These are phyloP conservation scores for Drosophila affinis DNA, from an alignment of 2,888 invertebrate genomes.

Conservation along the genomic window DNA sequence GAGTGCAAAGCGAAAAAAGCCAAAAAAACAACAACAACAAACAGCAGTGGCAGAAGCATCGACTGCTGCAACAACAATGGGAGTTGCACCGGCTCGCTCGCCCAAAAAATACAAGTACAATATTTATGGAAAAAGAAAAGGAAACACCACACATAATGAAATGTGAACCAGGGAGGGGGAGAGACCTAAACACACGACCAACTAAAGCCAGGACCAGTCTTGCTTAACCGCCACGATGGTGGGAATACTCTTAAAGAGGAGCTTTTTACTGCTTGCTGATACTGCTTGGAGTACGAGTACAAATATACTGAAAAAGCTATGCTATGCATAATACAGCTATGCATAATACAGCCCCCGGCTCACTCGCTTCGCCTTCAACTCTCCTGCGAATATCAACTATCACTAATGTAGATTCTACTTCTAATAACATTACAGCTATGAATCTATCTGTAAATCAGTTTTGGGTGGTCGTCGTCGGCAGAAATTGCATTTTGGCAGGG, in stretches of 20 bases:
- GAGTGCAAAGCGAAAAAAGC: slow-evolving; percentile 19
- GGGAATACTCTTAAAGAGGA: not conserved
- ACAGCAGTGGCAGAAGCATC: slow-evolving; percentile 15
- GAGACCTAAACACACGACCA: not conserved
- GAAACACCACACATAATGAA: slow-evolving; percentile 17
- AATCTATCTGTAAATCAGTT: too few species aligned
- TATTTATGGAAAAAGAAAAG: slow-evolving; percentile 16
- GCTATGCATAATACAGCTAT: too few species aligned
- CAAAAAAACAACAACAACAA: slow-evolving; percentile 21
- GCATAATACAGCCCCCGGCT: too few species aligned
- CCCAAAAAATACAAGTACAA: slow-evolving; percentile 45
- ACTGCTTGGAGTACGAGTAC: too few species aligned
- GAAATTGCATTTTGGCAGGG: too few species aligned
- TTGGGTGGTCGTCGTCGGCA: too few species aligned
- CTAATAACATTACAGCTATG: too few species aligned
- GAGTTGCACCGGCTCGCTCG: slow-evolving; percentile 32
- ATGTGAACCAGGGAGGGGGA: slow-evolving; percentile 17
- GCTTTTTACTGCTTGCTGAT: too few species aligned
- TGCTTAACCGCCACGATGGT: not conserved
- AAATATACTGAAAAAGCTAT: too few species aligned
- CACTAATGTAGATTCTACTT: too few species aligned
- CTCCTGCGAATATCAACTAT: too few species aligned
- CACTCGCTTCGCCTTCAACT: too few species aligned
- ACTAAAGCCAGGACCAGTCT: not conserved
- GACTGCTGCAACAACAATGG: slow-evolving; percentile 20